Conservation (phyloP, 2,113 vertebrate genomes). For the Oriolus oriolus region DNA sequence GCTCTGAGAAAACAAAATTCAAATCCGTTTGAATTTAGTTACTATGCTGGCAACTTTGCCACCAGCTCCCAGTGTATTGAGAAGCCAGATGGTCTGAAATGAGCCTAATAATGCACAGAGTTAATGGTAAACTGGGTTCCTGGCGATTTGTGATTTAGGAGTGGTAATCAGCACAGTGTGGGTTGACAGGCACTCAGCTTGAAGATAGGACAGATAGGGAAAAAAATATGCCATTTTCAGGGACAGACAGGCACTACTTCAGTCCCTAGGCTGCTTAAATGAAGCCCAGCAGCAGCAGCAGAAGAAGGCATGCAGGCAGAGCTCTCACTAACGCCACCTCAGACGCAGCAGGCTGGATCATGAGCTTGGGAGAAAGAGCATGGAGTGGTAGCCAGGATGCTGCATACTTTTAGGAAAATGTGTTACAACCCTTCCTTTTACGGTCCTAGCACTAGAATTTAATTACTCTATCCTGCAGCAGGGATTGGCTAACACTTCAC, state of each 20-base stretch:
- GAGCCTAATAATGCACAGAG: background rate
- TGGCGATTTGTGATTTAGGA: background rate
- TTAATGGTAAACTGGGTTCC: background rate
- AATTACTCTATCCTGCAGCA: background rate
- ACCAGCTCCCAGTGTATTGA: background rate
- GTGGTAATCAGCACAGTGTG: background rate
- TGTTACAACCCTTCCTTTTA: background rate
- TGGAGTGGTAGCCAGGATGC: background rate
- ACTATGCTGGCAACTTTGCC: background rate
- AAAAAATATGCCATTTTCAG: background rate
- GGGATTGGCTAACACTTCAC: background rate
- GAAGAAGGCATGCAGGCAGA: background rate
- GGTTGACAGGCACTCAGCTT: background rate
- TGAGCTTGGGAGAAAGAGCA: background rate
- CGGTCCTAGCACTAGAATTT: background rate
- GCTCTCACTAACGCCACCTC: background rate
- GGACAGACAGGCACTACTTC: background rate
- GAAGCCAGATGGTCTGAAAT: slow-evolving; percentile 24
- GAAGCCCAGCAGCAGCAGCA: background rate
- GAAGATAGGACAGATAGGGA: background rate
- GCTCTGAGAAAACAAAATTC: background rate
- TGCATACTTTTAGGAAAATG: background rate
- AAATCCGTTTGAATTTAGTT: background rate
- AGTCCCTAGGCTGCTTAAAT: background rate
- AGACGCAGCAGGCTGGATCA: background rate